Percentiles rank a stretch among this genome's conserved stretches.
These are phyloP conservation scores for Chiloscyllium punctatum DNA, from an alignment of 2,797 vertebrate genomes.

Conservation along the genomic window DNA sequence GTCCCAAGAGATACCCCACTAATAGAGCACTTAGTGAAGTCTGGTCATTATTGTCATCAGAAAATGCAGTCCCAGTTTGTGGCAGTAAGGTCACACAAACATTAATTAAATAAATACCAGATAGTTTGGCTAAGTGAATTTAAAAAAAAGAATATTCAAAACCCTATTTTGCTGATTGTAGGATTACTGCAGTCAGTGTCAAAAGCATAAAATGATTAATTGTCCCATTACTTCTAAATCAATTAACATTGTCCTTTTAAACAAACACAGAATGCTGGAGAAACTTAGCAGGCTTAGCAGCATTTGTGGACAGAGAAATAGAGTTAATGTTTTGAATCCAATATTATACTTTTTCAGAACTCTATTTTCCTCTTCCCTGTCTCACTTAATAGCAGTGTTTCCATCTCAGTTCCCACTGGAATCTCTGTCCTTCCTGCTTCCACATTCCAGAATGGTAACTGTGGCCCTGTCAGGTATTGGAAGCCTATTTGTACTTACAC, in stretches of 20 bases:
- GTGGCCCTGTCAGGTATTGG: background rate
- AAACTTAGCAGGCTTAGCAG: too few relatives aligned
- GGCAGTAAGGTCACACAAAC: background rate
- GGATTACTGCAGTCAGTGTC: background rate
- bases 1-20: background rate
- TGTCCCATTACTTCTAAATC: background rate
- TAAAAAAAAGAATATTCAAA: background rate
- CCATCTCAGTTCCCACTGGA: background rate
- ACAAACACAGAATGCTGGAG: too few relatives aligned
- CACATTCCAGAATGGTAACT: background rate
- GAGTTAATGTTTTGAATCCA: too few relatives aligned
- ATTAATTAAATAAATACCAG: background rate
- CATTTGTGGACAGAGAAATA: too few relatives aligned
- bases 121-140: background rate
- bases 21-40: background rate
- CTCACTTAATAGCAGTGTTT: background rate
- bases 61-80: background rate
- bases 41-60: background rate
- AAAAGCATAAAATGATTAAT: background rate
- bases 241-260: too few relatives aligned
- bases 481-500: conserved; percentile 44
- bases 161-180: background rate
- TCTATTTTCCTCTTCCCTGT: background rate
- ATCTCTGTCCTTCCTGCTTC: background rate
- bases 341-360: too few relatives aligned